Evolutionary conservation across 2,888 invertebrate species (phyloP).

Genomic region (Heteropelma amictum): DNA sequence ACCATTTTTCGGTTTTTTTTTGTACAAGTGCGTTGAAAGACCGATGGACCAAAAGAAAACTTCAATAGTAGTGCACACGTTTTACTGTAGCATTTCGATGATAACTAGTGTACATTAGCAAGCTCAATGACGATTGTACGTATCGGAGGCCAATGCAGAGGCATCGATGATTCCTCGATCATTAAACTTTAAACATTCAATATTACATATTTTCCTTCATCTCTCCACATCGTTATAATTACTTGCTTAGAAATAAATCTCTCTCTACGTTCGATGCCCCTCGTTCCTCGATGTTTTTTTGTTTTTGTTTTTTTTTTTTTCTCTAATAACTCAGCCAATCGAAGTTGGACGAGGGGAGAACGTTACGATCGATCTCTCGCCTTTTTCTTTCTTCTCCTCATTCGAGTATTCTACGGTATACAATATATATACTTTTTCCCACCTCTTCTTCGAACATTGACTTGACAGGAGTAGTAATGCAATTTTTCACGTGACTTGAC

Average conservation of each 20-base stretch:
- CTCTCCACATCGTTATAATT: background rate
- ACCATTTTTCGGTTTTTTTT: background rate
- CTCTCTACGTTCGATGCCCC: too few species aligned
- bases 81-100: conserved; percentile 10
- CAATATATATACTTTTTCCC: conserved; percentile 53
- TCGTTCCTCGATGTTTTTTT: background rate
- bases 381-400: too few species aligned
- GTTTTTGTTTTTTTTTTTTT: conserved; percentile 11
- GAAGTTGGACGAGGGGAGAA: too few species aligned
- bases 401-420: conserved; percentile 42
- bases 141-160: conserved; percentile 48
- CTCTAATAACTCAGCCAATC: too few species aligned
- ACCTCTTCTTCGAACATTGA: conserved; percentile 72
- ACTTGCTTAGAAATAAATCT: background rate
- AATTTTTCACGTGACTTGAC: conserved; percentile 59
- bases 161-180: conserved; percentile 44
- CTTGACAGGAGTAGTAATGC: conserved; percentile 75
- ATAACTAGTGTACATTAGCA: conserved; percentile 53
- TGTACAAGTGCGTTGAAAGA: conserved; percentile 9
- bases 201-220: background rate
- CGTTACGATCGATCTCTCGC: too few species aligned
- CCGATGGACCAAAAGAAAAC: conserved; percentile 18
- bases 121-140: conserved; percentile 68
- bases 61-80: conserved; percentile 2
- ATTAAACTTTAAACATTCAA: conserved; percentile 30